These are phyloP conservation scores for Ahaetulla prasina DNA, from an alignment of 2,113 vertebrate species.

Conservation along the genomic window DNA sequence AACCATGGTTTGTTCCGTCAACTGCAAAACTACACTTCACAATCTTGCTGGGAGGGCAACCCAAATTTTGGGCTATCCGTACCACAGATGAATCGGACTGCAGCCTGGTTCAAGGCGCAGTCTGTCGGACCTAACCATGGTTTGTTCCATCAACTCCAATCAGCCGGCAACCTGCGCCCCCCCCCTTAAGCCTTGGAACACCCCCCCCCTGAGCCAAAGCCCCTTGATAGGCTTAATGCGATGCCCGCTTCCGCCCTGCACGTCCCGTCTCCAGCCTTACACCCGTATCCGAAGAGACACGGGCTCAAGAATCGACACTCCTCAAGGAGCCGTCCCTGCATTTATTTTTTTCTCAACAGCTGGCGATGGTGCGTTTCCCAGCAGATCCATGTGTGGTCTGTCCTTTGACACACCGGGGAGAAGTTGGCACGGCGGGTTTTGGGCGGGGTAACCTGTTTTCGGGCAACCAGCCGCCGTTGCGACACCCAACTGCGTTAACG, in stretches of 20 bases:
- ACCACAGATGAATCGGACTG: background rate
- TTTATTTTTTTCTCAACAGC: background rate
- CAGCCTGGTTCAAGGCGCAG: background rate
- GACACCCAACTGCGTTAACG: constrained; percentile 20
- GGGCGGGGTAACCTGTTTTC: constrained; percentile 60
- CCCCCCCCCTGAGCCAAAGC: background rate
- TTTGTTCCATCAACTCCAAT: background rate
- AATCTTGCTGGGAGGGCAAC: too few relatives aligned
- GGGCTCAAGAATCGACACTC: background rate
- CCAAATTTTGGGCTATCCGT: too few relatives aligned
- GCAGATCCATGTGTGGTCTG: constrained; percentile 48
- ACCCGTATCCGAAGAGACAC: background rate
- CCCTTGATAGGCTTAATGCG: background rate
- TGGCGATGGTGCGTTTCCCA: background rate
- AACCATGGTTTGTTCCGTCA: too few relatives aligned
- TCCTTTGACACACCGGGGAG: constrained; percentile 1
- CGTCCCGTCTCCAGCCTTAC: background rate
- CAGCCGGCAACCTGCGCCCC: background rate
- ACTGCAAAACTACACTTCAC: too few relatives aligned
- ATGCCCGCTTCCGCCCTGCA: fast-evolving
- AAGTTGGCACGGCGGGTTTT: constrained; percentile 57
- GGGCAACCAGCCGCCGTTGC: constrained; percentile 38
- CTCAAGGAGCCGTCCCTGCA: background rate
- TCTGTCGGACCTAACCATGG: too few relatives aligned
- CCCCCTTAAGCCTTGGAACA: background rate